A percentile compares a stretch with the other conserved stretches of the same genome.
phyloP scores from a whole-genome alignment of 2,888 invertebrate species.

The Caenorhabditis sp. region DNA sequence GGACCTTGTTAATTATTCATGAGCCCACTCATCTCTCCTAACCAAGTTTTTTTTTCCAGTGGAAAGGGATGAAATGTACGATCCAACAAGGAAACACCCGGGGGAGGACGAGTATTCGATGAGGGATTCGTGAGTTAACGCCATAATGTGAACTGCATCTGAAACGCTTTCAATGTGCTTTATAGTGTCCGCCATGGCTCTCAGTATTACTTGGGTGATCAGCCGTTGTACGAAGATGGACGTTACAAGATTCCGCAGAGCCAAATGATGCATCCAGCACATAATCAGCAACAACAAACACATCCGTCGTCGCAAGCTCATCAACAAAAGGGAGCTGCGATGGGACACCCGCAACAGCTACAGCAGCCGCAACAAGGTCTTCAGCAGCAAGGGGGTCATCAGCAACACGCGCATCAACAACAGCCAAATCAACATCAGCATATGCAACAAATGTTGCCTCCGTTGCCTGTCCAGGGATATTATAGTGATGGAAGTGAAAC shows the following conservation, averaged over 20 bases:
- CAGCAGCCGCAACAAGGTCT: conserved; percentile 38
- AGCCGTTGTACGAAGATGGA: conserved; percentile 62
- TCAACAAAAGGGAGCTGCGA: conserved; percentile 33
- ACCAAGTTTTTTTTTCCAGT: conserved; percentile 62
- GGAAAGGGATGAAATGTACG: conserved; percentile 72
- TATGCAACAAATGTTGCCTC: conserved; percentile 63
- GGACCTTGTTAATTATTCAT: conserved; percentile 47
- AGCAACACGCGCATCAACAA: conserved; percentile 33
- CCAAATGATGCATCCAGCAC: conserved; percentile 49
- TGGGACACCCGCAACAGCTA: conserved; percentile 32
- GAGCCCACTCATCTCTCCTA: conserved; percentile 30
- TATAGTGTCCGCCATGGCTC: conserved; percentile 61
- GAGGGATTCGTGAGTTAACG: conserved; percentile 47
- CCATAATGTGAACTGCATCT: conserved; percentile 16
- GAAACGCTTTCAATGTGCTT: conserved; percentile 47
- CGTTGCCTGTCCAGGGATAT: conserved; percentile 75
- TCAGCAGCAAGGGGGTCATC: conserved; percentile 35
- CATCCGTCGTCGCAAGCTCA: conserved; percentile 53
- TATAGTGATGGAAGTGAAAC: conserved; percentile 82
- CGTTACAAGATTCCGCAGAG: conserved; percentile 55
- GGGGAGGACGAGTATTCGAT: conserved; percentile 52
- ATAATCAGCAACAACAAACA: conserved; percentile 59
- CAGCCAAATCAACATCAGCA: conserved; percentile 39
- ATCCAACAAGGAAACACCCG: conserved; percentile 40
- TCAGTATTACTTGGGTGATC: conserved; percentile 62